Evolutionary conservation across 2,113 vertebrate species (phyloP).

Genomic region (Nyctibius bracteatus): DNA sequence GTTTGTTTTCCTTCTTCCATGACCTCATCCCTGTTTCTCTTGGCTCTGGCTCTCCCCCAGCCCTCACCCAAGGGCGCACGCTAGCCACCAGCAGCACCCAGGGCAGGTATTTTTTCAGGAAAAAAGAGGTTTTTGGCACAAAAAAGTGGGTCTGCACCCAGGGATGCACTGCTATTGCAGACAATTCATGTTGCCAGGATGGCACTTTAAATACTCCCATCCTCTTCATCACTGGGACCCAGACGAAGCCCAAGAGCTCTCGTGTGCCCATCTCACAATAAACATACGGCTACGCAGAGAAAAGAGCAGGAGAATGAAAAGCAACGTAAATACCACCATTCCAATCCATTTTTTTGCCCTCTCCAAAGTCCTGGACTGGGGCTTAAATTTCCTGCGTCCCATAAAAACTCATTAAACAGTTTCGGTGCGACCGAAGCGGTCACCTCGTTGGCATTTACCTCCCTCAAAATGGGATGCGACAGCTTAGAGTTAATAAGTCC

Average conservation of each 20-base stretch:
- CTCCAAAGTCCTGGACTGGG: neutral
- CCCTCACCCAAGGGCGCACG: fast-evolving
- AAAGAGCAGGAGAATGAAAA: neutral
- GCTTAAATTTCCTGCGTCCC: neutral
- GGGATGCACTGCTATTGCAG: neutral
- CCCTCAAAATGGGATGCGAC: constrained; percentile 22
- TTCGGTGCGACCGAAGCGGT: neutral
- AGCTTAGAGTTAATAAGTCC: constrained; percentile 48
- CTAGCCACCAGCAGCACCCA: neutral
- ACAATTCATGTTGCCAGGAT: neutral
- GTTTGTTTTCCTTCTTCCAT: constrained; percentile 5
- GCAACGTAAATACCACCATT: neutral
- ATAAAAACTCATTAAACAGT: neutral
- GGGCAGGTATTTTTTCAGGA: neutral
- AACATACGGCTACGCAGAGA: neutral
- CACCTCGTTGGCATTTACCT: neutral
- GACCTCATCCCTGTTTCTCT: neutral
- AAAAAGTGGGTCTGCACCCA: neutral
- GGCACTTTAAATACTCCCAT: neutral
- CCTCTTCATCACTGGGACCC: neutral
- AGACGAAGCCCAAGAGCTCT: fast-evolving
- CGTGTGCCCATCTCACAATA: neutral
- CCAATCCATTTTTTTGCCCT: neutral
- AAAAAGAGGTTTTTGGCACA: neutral
- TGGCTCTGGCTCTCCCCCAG: neutral